Conservation (phyloP, 2,113 vertebrate genomes). For the Pristiophorus japonicus region DNA sequence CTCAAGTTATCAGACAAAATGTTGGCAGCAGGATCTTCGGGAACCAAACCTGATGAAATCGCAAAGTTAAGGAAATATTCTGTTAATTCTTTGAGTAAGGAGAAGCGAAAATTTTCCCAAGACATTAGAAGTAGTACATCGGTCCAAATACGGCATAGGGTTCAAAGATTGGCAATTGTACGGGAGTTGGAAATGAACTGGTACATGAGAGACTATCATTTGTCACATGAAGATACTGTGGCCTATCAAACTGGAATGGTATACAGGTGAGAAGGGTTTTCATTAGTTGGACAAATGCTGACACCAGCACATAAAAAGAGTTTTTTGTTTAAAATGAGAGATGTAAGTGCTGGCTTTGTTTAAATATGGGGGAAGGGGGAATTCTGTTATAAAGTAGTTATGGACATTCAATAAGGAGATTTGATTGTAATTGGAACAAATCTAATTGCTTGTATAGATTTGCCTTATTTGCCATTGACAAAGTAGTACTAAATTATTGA, state of each 20-base stretch:
- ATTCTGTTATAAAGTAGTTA: background rate
- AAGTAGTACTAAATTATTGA: background rate
- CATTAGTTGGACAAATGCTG: background rate
- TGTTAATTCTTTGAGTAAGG: constrained; percentile 59
- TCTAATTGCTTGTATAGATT: background rate
- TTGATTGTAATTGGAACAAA: background rate
- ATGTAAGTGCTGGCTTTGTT: background rate
- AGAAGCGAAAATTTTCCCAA: constrained; percentile 58
- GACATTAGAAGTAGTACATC: constrained; percentile 54
- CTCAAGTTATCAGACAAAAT: constrained; percentile 49
- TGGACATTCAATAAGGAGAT: background rate
- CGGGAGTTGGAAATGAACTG: constrained; percentile 83
- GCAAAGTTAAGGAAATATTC: constrained; percentile 66
- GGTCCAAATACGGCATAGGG: constrained; percentile 55
- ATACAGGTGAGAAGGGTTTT: constrained; percentile 72
- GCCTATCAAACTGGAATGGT: constrained; percentile 76
- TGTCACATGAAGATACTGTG: constrained; percentile 70
- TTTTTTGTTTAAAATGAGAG: background rate
- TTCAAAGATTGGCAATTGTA: constrained; percentile 63
- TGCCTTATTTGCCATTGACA: background rate
- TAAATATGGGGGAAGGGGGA: too few relatives aligned
- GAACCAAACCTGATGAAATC: constrained; percentile 53
- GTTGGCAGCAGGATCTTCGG: constrained; percentile 72
- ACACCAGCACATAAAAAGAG: background rate
- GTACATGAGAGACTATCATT: constrained; percentile 76